A percentile compares a stretch with the other conserved stretches of the same genome.
phyloP scores from a whole-genome alignment of 2,113 vertebrate genomes.

The Tapirus terrestris region DNA sequence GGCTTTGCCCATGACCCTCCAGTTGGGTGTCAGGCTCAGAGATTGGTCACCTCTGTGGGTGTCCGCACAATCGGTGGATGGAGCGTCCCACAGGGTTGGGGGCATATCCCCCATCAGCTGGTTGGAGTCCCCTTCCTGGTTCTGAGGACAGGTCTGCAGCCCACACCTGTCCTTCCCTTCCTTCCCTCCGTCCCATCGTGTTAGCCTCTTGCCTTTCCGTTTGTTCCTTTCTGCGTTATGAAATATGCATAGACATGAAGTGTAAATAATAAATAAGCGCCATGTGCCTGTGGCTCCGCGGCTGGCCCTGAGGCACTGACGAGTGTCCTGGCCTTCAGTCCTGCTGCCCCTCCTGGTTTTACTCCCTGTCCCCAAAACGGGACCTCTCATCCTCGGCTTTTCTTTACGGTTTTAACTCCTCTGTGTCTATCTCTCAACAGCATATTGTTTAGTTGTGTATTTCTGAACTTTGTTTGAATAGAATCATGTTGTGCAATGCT shows the following conservation, averaged over 20 bases:
- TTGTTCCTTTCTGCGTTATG: not conserved
- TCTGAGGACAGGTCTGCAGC: not conserved
- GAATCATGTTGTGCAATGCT: not conserved
- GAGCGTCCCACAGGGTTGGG: no score
- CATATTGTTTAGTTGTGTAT: not conserved
- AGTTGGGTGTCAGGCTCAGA: not conserved
- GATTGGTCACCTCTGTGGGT: not conserved
- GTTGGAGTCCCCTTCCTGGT: rapidly evolving
- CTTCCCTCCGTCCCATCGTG: not conserved
- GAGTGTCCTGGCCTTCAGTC: not conserved
- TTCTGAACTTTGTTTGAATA: not conserved
- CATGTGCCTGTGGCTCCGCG: not conserved
- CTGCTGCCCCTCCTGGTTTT: not conserved
- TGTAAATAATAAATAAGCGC: constrained; percentile 27
- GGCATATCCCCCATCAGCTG: not conserved
- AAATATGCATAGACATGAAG: not conserved
- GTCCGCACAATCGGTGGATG: no score
- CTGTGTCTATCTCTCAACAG: not conserved
- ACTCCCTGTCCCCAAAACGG: not conserved
- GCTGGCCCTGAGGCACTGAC: not conserved
- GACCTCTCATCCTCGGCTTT: not conserved
- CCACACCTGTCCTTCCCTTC: rapidly evolving
- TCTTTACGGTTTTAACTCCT: not conserved
- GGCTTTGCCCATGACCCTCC: not conserved
- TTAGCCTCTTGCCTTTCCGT: not conserved